Conservation (phyloP, 2,888 invertebrate genomes). For the Suillia variegata region DNA sequence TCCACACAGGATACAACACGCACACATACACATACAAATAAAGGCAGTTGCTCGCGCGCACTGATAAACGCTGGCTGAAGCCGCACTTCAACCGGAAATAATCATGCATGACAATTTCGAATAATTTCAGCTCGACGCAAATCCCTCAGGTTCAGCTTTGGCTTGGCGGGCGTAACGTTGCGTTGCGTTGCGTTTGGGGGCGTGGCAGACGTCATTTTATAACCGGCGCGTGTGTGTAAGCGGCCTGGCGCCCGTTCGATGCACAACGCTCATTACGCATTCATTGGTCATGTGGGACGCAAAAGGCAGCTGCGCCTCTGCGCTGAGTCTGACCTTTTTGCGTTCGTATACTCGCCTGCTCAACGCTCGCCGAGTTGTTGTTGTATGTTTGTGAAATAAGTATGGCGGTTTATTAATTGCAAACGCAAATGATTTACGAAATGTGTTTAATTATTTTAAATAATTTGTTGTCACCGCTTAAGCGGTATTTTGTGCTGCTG, state of each 20-base stretch:
- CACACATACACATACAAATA: constrained; percentile 6
- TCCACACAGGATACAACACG: too few species aligned
- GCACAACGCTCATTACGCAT: constrained; percentile 5
- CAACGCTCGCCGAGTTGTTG: too few species aligned
- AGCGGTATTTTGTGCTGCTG: too few species aligned
- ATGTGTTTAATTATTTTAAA: constrained; percentile 1
- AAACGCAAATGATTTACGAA: constrained; percentile 2
- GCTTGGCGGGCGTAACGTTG: too few species aligned
- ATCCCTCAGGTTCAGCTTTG: constrained; percentile 30
- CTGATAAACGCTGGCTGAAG: constrained; percentile 32
- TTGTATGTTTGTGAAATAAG: too few species aligned
- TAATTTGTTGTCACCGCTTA: not conserved
- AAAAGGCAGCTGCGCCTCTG: not conserved
- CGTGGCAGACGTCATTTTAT: too few species aligned
- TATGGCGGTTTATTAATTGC: constrained; percentile 6
- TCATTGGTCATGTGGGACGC: constrained; percentile 6
- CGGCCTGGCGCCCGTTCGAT: constrained; percentile 28
- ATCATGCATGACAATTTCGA: constrained; percentile 31
- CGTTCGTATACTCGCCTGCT: too few species aligned
- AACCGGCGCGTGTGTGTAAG: too few species aligned
- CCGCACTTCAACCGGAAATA: constrained; percentile 27
- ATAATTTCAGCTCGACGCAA: constrained; percentile 31
- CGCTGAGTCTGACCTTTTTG: too few species aligned
- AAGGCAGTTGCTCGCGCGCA: constrained; percentile 11
- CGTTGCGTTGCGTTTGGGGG: too few species aligned